Percentiles rank a stretch among this genome's conserved stretches.
These are phyloP conservation scores for Lycopodina hypogea DNA, from an alignment of 37 sponge, comb jelly and placozoan genomes.

Conservation along the genomic window DNA sequence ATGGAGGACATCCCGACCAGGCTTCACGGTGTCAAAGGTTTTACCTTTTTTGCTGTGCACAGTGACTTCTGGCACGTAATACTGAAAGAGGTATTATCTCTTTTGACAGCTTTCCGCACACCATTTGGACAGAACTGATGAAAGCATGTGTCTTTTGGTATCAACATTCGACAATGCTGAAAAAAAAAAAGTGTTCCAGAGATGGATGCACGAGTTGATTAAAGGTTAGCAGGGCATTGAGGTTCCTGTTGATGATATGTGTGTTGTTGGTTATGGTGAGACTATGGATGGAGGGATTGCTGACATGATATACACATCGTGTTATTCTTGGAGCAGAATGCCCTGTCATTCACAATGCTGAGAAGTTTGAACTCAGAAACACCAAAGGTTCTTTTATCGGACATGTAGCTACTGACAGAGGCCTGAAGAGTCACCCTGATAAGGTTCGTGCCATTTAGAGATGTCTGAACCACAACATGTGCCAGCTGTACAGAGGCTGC, in stretches of 20 bases:
- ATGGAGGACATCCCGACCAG: constrained; percentile 22
- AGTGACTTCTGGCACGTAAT: constrained; percentile 67
- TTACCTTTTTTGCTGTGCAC: constrained; percentile 54
- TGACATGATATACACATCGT: constrained; percentile 16
- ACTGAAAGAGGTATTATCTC: constrained; percentile 45
- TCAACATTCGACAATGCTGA: constrained; percentile 48
- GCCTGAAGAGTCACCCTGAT: constrained; percentile 10
- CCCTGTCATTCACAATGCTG: constrained; percentile 19
- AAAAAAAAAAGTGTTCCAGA: constrained; percentile 58
- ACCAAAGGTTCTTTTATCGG: constrained; percentile 6
- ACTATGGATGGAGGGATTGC: constrained; percentile 5
- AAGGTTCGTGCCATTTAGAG: constrained; percentile 28
- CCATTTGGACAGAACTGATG: constrained; percentile 55
- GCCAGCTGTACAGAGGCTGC: constrained; percentile 27
- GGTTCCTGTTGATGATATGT: constrained; percentile 45
- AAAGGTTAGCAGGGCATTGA: constrained; percentile 46
- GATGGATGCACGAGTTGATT: constrained; percentile 37
- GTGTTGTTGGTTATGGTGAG: constrained; percentile 37
- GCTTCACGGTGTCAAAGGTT: constrained; percentile 43
- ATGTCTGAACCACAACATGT: constrained; percentile 6
- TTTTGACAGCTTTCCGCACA: constrained; percentile 56
- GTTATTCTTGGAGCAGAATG: constrained; percentile 20
- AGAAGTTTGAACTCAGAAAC: constrained; percentile 18
- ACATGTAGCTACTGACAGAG: neutral
- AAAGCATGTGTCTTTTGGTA: constrained; percentile 45